Evolutionary conservation across 2,888 invertebrate species (phyloP), one percentile per base, ranked within the genome.

Genomic region (Tineola bisselliella): DNA sequence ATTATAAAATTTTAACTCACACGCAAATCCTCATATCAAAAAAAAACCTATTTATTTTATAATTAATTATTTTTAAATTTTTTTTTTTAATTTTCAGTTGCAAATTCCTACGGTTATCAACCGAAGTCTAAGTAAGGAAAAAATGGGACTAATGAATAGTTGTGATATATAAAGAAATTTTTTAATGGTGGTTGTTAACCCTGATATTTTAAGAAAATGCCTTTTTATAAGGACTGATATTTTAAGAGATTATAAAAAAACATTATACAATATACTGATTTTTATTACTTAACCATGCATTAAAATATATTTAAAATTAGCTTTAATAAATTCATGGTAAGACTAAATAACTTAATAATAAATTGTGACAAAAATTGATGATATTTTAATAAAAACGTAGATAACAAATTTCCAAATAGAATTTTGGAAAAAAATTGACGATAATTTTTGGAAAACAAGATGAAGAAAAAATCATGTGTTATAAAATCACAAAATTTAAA

Each of bases 81-180:
- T n/a, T n/a, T n/a, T n/a, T n/a, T n/a, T n/a, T n/a, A n/a, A 25
- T 65, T 89, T 88, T 65, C 83, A 91, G 91, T 79, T 72, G 88
- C 87, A n/a, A 87, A 87, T 66, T 84, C 87, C 8, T 89, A 84
- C 67, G 90, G 91, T 25, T 91, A 90, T 64, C 70, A 72, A 10
- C 66, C 62, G 61, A 77, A 82, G 72, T 73, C 84, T 71, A 74
- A 78, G 70, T 74, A 69, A 68, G n/a, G 48, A 15, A 10, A 12
- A n/a, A 48, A 17, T 25, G 4, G 15, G 15, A 17, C 5, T 48
- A 15, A 8, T 15, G 4, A 43, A 43, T 43, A 3, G 43, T 43
- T 25, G 25, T 25, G 25, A 38, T 38, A 38, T 38, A 10, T 38
- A 2, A 38, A 6, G 10, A 38, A 38, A 38, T 38, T 6, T 38